Evolutionary conservation across 1,140 invertebrate species (phyloP).

Genomic region (Rhyacophila brunnea): DNA sequence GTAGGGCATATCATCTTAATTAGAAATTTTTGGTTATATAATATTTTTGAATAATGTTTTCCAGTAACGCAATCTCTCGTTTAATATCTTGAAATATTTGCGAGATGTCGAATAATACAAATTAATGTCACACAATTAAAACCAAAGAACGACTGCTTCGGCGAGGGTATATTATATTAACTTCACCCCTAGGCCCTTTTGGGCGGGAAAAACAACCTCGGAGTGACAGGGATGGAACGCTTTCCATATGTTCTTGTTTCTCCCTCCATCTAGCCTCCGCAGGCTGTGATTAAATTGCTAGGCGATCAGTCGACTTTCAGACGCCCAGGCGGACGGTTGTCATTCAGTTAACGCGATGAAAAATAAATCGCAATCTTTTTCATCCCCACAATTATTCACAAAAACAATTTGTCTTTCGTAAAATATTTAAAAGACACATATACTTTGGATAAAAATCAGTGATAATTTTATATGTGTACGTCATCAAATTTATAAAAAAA

Average conservation of each 20-base stretch:
- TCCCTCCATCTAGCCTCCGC: slow-evolving; percentile 5
- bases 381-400: too few relatives aligned
- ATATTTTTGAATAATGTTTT: too few relatives aligned
- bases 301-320: slow-evolving; percentile 18
- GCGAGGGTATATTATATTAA: slow-evolving; percentile 1
- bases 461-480: too few relatives aligned
- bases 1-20: too few relatives aligned
- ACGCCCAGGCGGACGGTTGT: slow-evolving; percentile 5
- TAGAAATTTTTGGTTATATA: too few relatives aligned
- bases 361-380: too few relatives aligned
- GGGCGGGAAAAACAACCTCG: slow-evolving; percentile 6
- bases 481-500: too few relatives aligned
- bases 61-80: too few relatives aligned
- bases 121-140: slow-evolving; percentile 1
- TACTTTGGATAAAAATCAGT: too few relatives aligned
- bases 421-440: too few relatives aligned
- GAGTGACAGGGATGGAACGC: neutral
- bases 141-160: neutral
- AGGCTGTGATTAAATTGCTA: slow-evolving; percentile 22
- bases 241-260: slow-evolving; percentile 1
- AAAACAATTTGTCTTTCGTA: too few relatives aligned
- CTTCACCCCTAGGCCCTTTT: neutral
- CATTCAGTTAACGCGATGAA: neutral
- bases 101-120: neutral
- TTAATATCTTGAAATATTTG: too few relatives aligned